Base-by-base conservation (phyloP, 2,797 vertebrate species). In the Danio albolineatus region DNA sequence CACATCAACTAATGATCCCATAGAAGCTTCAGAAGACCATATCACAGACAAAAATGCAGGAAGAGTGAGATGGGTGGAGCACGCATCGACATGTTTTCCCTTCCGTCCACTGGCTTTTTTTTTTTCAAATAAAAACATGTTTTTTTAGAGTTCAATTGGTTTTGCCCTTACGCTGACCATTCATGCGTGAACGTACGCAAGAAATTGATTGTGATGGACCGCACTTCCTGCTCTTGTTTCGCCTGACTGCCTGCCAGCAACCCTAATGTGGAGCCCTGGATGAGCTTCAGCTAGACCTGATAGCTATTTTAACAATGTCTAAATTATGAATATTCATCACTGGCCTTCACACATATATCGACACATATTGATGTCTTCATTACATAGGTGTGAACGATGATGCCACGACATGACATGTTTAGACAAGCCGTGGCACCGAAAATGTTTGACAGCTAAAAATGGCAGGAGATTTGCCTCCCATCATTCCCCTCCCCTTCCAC, bases 181-280 rank as follows among this genome's bases (percentile, higher is more conserved):
- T 81, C 17, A 62, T 75, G 78, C 16, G 9, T 59, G 14, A 36
- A 60, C 12, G 7, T 59, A 66, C 19, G 28, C 56, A 56, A 81
- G 64, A 71, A 75, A 71, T 73, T 78, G 75, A 78, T 82, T 66
- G 53, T 59, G 69, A 59, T 73, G 39, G 59, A 39, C 83, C 48
- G 71, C 86, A 91, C 89, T 91, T 92, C 91, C 89, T 90, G 86
- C 88, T 92, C 90, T 88, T 87, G 86, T 83, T 62, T 51, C 64
- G 80, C 87, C 83, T 79, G 89, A 81, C 82, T 80, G 86, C 85
- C 83, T 80, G 78, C 81, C 74, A 85, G 81, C 74, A 43, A 85
- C 66, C 28, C 36, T 12, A 72, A 71, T 60, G 74, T 5, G 14
- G 65, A 73, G 61, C 61, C 59, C 38, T 38, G 62, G 43, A 77